Conservation (phyloP, 1,140 invertebrate genomes). For the Apis florea region DNA sequence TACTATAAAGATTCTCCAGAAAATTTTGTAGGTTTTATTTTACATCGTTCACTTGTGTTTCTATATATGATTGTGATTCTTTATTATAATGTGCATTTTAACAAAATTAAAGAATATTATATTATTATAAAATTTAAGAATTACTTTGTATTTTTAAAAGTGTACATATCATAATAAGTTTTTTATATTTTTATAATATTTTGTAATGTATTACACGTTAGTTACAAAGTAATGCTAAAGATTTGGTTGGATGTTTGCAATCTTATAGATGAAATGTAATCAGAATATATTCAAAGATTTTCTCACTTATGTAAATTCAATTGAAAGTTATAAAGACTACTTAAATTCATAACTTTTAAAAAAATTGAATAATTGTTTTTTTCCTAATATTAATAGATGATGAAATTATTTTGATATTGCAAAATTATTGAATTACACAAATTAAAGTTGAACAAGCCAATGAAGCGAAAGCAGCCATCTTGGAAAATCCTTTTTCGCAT, state of each 20-base stretch:
- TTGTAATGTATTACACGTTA: not conserved
- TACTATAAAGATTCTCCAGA: not conserved
- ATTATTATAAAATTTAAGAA: not conserved
- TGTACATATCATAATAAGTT: not conserved
- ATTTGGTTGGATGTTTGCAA: not conserved
- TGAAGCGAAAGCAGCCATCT: constrained; percentile 43
- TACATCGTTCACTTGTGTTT: constrained; percentile 5
- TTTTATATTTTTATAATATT: not conserved
- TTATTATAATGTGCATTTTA: not conserved
- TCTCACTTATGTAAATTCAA: not conserved
- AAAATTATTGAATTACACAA: constrained; percentile 16
- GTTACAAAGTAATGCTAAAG: not conserved
- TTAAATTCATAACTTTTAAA: not conserved
- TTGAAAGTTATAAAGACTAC: not conserved
- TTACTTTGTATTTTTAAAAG: not conserved
- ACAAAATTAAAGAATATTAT: not conserved
- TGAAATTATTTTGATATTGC: not conserved
- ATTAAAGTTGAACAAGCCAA: constrained; percentile 4
- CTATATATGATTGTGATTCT: not conserved
- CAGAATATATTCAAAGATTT: constrained; percentile 36
- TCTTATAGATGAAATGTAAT: constrained; percentile 33
- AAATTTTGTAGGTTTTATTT: constrained; percentile 6
- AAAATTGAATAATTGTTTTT: not conserved
- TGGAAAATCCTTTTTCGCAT: constrained; percentile 52
- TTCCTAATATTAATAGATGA: not conserved